A percentile compares a stretch with the other conserved stretches of the same genome.
Evolutionary conservation across 1,140 invertebrate genomes (phyloP).

Genomic region (Brachionus asplanchnoidis): DNA sequence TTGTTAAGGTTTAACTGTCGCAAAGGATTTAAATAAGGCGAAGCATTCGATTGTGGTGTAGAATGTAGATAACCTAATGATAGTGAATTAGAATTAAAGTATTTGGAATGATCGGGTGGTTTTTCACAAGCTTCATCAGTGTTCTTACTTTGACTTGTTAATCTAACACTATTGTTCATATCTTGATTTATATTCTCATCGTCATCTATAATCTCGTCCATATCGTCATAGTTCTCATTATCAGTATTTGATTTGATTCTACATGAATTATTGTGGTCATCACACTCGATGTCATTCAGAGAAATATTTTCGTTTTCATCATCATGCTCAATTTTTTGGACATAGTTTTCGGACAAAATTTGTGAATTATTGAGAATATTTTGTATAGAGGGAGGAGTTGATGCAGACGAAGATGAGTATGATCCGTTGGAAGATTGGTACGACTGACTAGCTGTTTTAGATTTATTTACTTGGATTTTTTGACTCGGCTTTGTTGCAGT

Average conservation of each 20-base stretch:
- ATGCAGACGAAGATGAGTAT: neutral
- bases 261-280: neutral
- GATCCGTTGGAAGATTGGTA: neutral
- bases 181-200: conserved; percentile 9
- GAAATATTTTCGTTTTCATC: neutral
- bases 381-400: neutral
- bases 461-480: neutral
- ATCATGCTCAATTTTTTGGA: neutral
- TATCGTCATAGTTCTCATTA: neutral
- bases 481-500: neutral
- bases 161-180: neutral
- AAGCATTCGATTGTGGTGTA: neutral
- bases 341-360: neutral
- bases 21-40: neutral
- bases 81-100: neutral
- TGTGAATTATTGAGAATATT: neutral
- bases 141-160: neutral
- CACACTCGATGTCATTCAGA: neutral
- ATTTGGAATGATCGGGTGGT: neutral
- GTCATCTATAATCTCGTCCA: neutral
- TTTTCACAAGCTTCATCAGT: neutral
- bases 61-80: neutral
- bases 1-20: conserved; percentile 1
- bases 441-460: neutral
- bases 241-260: neutral